phyloP scores from a whole-genome alignment of 2,888 invertebrate genomes.

The Polydrusus cervinus region DNA sequence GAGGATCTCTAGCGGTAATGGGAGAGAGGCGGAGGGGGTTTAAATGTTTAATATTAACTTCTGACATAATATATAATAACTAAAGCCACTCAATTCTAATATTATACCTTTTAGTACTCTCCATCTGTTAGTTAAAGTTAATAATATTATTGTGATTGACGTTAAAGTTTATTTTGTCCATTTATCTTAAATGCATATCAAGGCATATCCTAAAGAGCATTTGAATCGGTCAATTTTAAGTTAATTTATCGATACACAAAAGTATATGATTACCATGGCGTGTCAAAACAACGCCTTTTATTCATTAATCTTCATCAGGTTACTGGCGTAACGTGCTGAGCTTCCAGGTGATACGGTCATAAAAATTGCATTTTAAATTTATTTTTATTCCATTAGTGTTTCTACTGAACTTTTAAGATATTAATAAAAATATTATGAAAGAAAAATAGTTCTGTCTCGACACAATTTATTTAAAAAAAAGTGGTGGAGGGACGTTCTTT shows the following conservation, averaged over 20 bases:
- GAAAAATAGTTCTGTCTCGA: too few species aligned
- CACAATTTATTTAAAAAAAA: too few species aligned
- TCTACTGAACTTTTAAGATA: background rate
- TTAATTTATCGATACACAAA: constrained; percentile 59
- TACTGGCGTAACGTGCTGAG: constrained; percentile 34
- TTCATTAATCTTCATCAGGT: constrained; percentile 58
- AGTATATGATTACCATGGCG: constrained; percentile 57
- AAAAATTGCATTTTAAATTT: constrained; percentile 19
- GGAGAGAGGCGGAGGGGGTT: too few species aligned
- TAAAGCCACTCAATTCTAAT: too few species aligned
- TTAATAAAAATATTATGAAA: background rate
- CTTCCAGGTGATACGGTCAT: constrained; percentile 33
- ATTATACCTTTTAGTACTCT: too few species aligned
- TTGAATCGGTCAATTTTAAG: constrained; percentile 52
- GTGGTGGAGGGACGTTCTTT: too few species aligned
- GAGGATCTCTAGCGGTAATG: too few species aligned
- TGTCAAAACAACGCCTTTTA: constrained; percentile 57
- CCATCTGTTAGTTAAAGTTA: too few species aligned
- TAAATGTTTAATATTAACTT: too few species aligned
- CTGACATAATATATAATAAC: too few species aligned
- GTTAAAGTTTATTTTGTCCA: constrained; percentile 14
- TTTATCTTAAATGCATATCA: constrained; percentile 6
- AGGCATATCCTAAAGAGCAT: constrained; percentile 18
- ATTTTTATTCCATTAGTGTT: constrained; percentile 33
- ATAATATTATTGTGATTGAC: too few species aligned